phyloP scores from a whole-genome alignment of 2,888 invertebrate species.

The Imbricaverruca yamaguchii region DNA sequence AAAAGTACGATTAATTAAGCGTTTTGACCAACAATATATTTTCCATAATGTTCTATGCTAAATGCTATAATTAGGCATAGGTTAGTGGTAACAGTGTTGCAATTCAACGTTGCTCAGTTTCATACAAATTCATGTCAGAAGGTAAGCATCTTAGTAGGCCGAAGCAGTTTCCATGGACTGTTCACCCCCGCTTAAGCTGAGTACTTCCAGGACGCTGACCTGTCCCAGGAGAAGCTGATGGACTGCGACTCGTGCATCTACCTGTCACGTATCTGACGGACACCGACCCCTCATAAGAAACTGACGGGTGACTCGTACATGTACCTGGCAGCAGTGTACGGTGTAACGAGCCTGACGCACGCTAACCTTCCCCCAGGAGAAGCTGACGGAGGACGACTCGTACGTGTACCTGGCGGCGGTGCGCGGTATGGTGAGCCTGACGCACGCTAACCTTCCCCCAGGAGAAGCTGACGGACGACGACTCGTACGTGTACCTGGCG shows the following conservation, averaged over 20 bases:
- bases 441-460: constrained; percentile 39
- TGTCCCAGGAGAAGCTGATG: constrained; percentile 50
- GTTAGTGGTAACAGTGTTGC: too few species aligned
- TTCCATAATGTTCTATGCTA: too few species aligned
- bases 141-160: too few species aligned
- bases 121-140: too few species aligned
- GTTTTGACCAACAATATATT: too few species aligned
- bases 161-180: too few species aligned
- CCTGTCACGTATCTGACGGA: constrained; percentile 49
- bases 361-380: constrained; percentile 50
- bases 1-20: too few species aligned
- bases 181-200: too few species aligned
- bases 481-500: constrained; percentile 72
- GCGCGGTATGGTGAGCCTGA: constrained; percentile 62
- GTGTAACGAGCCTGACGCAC: constrained; percentile 60
- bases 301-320: constrained; percentile 68
- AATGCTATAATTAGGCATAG: too few species aligned
- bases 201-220: too few species aligned
- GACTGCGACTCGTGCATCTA: too few species aligned
- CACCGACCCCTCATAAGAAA: constrained; percentile 70
- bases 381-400: constrained; percentile 66
- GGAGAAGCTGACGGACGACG: constrained; percentile 66
- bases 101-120: too few species aligned
- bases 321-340: constrained; percentile 68
- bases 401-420: constrained; percentile 73